phyloP scores from a whole-genome alignment of 2,113 vertebrate species.

The Opisthocomus hoazin region DNA sequence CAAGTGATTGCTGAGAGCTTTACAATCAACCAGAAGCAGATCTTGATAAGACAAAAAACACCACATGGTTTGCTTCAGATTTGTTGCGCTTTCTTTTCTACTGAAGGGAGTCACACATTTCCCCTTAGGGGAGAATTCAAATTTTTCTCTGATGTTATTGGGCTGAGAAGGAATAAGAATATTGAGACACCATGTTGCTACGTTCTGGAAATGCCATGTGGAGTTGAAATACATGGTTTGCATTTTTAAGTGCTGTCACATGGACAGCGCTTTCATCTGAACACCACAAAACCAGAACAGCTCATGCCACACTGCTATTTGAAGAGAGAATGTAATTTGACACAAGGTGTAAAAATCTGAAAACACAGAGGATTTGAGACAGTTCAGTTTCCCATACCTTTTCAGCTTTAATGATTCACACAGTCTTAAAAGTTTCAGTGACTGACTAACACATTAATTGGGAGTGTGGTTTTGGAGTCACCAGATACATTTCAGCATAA shows the following conservation, averaged over 20 bases:
- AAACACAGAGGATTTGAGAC: background rate
- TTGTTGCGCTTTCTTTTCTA: background rate
- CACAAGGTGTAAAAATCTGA: background rate
- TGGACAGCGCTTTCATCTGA: background rate
- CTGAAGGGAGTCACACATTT: conserved; percentile 21
- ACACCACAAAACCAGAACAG: background rate
- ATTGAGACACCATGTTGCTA: background rate
- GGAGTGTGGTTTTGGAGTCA: background rate
- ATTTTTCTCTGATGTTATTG: conserved; percentile 18
- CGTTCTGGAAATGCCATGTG: background rate
- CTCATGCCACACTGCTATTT: background rate
- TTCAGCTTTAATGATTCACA: background rate
- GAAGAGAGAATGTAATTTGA: background rate
- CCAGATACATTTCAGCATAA: background rate
- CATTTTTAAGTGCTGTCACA: background rate
- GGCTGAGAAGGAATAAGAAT: conserved; percentile 9
- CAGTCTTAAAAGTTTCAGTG: background rate
- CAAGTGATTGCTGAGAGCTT: background rate
- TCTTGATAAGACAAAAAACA: background rate
- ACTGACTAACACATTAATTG: background rate
- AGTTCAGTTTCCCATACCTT: background rate
- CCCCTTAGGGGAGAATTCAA: conserved; percentile 26
- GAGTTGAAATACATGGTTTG: background rate
- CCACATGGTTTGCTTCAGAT: background rate
- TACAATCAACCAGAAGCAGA: background rate